phyloP scores from a whole-genome alignment of 2,797 vertebrate species.

The Oophaga sylvatica region DNA sequence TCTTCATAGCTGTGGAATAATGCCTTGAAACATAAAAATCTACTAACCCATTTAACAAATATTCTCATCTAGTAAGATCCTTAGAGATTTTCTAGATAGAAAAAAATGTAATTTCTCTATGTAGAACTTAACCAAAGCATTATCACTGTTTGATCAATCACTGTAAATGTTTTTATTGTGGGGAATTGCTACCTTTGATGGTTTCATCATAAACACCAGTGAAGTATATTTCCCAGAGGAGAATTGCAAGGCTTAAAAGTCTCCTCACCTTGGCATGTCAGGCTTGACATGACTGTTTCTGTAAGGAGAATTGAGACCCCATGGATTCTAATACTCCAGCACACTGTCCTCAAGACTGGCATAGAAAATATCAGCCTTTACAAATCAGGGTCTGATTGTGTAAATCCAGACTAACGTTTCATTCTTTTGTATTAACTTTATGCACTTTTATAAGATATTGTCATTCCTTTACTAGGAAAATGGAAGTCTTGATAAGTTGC shows the following conservation, averaged over 20 bases:
- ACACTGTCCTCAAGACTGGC: no score
- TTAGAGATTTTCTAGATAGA: constrained; percentile 5
- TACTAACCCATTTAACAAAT: neutral
- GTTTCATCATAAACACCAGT: neutral
- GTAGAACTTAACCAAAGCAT: neutral
- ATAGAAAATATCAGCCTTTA: no score
- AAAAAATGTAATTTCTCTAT: no score
- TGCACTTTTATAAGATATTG: neutral
- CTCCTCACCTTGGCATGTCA: no score
- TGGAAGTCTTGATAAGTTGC: neutral
- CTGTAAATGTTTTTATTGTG: neutral
- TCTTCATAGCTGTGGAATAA: constrained; percentile 31
- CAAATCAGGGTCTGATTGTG: no score
- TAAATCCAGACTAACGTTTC: no score
- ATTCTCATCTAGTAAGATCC: constrained; percentile 17
- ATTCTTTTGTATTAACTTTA: neutral
- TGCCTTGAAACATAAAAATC: neutral
- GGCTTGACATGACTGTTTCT: no score
- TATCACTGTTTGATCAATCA: neutral
- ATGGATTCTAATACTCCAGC: no score
- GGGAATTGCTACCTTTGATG: neutral
- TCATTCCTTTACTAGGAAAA: neutral
- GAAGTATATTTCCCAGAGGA: no score
- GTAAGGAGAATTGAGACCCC: no score
- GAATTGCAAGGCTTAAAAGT: no score